Evolutionary conservation across 2,797 vertebrate genomes (phyloP), one percentile per base, ranked within the genome.

Genomic region (Thamnophis elegans): DNA sequence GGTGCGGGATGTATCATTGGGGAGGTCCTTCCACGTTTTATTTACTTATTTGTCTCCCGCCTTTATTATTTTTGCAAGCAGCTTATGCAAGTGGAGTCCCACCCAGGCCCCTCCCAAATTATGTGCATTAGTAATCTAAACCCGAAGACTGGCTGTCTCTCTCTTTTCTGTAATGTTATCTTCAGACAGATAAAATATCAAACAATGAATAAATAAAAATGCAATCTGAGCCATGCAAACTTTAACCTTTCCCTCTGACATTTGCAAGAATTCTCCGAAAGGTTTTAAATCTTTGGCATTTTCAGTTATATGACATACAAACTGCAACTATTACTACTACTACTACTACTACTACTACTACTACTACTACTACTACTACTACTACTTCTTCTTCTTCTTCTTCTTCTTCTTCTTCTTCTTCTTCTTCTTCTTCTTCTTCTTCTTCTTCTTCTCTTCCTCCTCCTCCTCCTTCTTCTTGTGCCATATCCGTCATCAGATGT

Each of bases 281-380:
- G 7, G 11, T 88, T 73, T 56, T 54, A n/a, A 47, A 22, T 16
- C n/a, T 22, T 47, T 87, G 73, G 90, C 28, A 5, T 55, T 58
- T 60, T 26, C 26, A 51, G 16, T 7, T 5, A 6, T 7, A 32
- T 9, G 28, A 85, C 28, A 25, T 20, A 54, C 51, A 54, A 68
- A 73, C 58, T 7, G 1, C 1, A 42, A 42, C 42, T n/a, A n/a
- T n/a, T n/a, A n/a, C n/a, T n/a, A n/a, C n/a, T 58, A 1, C 7
- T 54, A 0, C 12, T 54, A 0, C 53, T 13, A 0, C 11, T 54
- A 0, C 10, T 54, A n/a, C n/a, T n/a, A n/a, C n/a, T n/a, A n/a
- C n/a, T n/a, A n/a, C n/a, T n/a, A n/a, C n/a, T n/a, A n/a, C 7
- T 58, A 1, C 7, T 54, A 0, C 12, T 54, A 0, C 53, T 13